phyloP scores from a whole-genome alignment of 2,888 invertebrate genomes.

The Cryptus armator region DNA sequence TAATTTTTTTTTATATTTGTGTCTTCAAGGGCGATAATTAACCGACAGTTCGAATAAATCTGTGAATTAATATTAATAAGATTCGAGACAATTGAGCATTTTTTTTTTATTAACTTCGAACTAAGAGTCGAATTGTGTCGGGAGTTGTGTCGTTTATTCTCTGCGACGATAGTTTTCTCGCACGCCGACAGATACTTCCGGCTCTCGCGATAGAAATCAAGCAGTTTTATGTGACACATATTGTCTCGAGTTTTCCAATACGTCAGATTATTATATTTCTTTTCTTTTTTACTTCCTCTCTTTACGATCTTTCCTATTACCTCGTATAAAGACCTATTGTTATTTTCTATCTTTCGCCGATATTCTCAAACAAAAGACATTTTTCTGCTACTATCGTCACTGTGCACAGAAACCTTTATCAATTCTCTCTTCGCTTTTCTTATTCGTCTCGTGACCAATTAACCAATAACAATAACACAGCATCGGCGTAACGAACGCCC shows the following conservation, averaged over 20 bases:
- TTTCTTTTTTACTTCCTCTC: not conserved
- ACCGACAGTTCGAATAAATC: not conserved
- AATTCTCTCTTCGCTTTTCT: conserved; percentile 8
- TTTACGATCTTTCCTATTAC: not conserved
- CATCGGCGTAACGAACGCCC: not conserved
- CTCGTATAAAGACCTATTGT: conserved; percentile 41
- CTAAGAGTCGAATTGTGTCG: not conserved
- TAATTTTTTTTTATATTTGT: not conserved
- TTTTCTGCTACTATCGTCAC: conserved; percentile 52
- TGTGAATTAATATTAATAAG: not conserved
- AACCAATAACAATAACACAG: conserved; percentile 9
- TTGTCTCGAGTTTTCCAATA: conserved; percentile 12
- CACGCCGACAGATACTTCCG: not conserved
- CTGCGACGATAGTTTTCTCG: not conserved
- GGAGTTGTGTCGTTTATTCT: not conserved
- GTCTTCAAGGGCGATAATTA: not conserved
- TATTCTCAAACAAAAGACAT: conserved; percentile 26
- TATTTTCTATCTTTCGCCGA: conserved; percentile 49
- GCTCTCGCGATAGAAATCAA: conserved; percentile 15
- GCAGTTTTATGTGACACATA: conserved; percentile 4
- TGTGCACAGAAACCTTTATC: not conserved
- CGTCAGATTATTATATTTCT: conserved; percentile 7
- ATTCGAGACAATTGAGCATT: not conserved
- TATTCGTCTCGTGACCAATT: conserved; percentile 19
- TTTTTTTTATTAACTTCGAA: not conserved